phyloP scores from a whole-genome alignment of 2,113 vertebrate genomes.

The Theristicus caerulescens region DNA sequence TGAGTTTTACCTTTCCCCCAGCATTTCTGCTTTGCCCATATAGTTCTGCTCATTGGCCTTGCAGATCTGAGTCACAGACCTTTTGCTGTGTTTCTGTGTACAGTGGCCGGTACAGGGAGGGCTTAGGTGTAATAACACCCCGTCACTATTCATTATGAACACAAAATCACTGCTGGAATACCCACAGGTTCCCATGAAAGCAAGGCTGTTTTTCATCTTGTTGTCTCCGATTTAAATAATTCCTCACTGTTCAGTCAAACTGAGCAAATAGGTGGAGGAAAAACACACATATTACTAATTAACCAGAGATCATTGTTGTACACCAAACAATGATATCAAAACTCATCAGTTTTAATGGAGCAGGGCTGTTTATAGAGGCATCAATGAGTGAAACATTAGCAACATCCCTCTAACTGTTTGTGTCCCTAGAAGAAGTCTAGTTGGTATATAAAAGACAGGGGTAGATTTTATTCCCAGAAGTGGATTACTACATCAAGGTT shows the following conservation, averaged over 20 bases:
- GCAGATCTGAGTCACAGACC: neutral
- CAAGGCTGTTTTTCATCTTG: neutral
- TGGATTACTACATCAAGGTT: neutral
- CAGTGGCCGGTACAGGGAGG: neutral
- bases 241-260: neutral
- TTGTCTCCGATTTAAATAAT: neutral
- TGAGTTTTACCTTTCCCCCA: neutral
- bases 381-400: neutral
- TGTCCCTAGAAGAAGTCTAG: neutral
- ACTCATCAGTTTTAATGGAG: neutral
- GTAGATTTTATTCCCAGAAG: neutral
- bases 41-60: neutral
- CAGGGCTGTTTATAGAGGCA: neutral
- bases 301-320: neutral
- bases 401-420: neutral
- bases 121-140: conserved; percentile 40
- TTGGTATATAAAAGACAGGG: neutral
- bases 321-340: neutral
- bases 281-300: neutral
- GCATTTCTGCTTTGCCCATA: neutral
- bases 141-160: neutral
- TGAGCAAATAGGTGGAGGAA: neutral
- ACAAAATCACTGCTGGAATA: neutral
- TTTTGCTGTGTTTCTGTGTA: neutral
- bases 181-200: neutral